Percentiles rank a stretch among this genome's conserved stretches.
Evolutionary conservation across 1,140 invertebrate genomes (phyloP).

Genomic region (Spodoptera frugiperda): DNA sequence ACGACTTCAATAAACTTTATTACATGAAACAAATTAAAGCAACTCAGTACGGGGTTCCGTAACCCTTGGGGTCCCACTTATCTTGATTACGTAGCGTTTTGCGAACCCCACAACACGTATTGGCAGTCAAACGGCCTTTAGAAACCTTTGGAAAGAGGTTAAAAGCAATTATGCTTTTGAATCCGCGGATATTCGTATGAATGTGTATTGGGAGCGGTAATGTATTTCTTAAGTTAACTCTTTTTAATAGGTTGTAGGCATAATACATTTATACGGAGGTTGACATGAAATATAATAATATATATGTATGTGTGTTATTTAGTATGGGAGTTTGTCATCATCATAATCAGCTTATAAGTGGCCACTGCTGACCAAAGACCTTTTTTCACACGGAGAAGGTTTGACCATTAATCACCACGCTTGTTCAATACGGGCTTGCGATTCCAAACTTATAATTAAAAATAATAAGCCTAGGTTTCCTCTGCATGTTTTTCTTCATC

Average conservation of each 20-base stretch:
- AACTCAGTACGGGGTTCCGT: background rate
- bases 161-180: conserved; percentile 29
- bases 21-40: conserved; percentile 44
- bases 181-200: background rate
- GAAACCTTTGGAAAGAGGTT: conserved; percentile 22
- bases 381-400: too few species aligned
- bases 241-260: background rate
- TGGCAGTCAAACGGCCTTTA: conserved; percentile 26
- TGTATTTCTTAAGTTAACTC: conserved; percentile 15
- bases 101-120: conserved; percentile 27
- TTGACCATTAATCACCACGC: too few species aligned
- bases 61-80: conserved; percentile 35
- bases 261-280: too few species aligned
- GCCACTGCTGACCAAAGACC: too few species aligned
- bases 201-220: background rate
- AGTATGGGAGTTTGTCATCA: too few species aligned
- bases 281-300: too few species aligned
- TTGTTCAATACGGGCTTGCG: too few species aligned
- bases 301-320: too few species aligned
- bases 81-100: conserved; percentile 41
- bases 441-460: too few species aligned
- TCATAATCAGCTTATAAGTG: too few species aligned
- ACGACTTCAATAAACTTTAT: conserved; percentile 34
- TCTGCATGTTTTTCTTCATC: too few species aligned
- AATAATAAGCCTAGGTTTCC: too few species aligned